Conservation (phyloP, 2,113 vertebrate genomes). For the Actenoides hombroni region DNA sequence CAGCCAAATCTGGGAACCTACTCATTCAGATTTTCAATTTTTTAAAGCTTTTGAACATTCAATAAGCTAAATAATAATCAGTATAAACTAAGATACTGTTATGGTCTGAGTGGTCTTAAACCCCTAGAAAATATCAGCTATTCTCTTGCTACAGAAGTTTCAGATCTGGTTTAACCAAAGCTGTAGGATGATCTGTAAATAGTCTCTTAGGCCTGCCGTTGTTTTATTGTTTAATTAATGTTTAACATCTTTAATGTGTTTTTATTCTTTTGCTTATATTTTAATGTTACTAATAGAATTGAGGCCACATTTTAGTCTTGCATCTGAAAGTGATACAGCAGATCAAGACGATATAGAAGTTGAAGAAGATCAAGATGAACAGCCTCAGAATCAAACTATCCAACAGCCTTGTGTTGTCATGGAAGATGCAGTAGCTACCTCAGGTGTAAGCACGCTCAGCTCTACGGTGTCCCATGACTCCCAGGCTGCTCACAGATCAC, state of each 20-base stretch:
- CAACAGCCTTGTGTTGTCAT: slow-evolving; percentile 73
- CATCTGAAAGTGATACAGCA: slow-evolving; percentile 93
- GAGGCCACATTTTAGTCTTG: slow-evolving; percentile 93
- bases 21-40: neutral
- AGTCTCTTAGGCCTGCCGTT: neutral
- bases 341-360: slow-evolving; percentile 90
- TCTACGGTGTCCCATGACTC: slow-evolving; percentile 92
- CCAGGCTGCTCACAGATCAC: slow-evolving; percentile 84
- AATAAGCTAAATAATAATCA: neutral
- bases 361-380: slow-evolving; percentile 81
- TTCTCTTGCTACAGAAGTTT: neutral
- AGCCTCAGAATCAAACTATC: slow-evolving; percentile 74
- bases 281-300: slow-evolving; percentile 78
- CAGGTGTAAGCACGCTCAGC: slow-evolving; percentile 97
- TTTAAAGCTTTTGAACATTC: neutral
- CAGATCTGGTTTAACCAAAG: neutral
- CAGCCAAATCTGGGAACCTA: neutral
- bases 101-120: neutral
- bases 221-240: neutral
- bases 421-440: slow-evolving; percentile 92
- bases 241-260: neutral
- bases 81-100: neutral
- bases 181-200: neutral
- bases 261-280: neutral
- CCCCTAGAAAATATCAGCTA: neutral